Conservation (phyloP, 2,888 invertebrate genomes). For the Baronia brevicornis region DNA sequence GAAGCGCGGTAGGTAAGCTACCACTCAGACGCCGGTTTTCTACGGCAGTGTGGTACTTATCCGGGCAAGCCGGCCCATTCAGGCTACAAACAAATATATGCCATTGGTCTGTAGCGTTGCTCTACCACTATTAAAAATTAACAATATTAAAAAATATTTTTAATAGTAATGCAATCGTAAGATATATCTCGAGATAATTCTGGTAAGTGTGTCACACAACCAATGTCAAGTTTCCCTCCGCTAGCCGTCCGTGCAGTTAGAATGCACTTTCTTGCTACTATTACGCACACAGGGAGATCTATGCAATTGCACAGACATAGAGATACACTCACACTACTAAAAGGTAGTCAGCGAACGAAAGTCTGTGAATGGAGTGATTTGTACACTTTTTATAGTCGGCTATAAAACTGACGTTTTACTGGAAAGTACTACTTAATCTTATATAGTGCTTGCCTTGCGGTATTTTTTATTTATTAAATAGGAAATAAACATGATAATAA, state of each 20-base stretch:
- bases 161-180: constrained; percentile 25
- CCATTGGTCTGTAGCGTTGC: constrained; percentile 43
- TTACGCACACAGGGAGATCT: constrained; percentile 17
- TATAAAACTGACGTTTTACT: neutral
- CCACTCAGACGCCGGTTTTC: too few relatives aligned
- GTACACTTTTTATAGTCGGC: constrained; percentile 6
- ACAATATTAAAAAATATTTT: constrained; percentile 11
- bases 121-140: too few relatives aligned
- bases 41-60: too few relatives aligned
- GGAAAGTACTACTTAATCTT: neutral
- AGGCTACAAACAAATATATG: too few relatives aligned
- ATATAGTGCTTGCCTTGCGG: too few relatives aligned
- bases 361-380: constrained; percentile 31
- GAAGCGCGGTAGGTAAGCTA: too few relatives aligned
- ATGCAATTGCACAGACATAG: constrained; percentile 22
- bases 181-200: constrained; percentile 21
- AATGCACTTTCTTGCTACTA: constrained; percentile 72
- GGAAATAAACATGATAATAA: too few relatives aligned
- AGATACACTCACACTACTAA: constrained; percentile 17
- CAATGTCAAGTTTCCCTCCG: constrained; percentile 65
- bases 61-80: too few relatives aligned
- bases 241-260: constrained; percentile 54
- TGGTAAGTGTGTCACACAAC: constrained; percentile 9
- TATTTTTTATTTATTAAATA: too few relatives aligned
- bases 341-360: constrained; percentile 32